These are phyloP conservation scores for Clusia tigrina DNA, from an alignment of 2,888 invertebrate genomes.

Conservation along the genomic window DNA sequence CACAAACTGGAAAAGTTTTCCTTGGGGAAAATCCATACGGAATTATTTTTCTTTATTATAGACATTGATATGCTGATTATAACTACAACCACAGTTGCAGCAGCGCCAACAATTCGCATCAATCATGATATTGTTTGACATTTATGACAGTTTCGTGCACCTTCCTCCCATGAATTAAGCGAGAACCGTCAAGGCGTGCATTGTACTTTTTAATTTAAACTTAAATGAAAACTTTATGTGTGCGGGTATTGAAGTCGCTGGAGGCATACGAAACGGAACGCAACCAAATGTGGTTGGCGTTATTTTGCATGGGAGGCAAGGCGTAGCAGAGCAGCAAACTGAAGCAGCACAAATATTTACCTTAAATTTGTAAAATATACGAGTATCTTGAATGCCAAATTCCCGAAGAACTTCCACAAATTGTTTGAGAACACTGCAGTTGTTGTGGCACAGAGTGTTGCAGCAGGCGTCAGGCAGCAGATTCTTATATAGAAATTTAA, in stretches of 20 bases:
- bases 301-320: too few species aligned
- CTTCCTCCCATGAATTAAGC: slow-evolving; percentile 7
- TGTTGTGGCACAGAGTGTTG: too few species aligned
- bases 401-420: slow-evolving; percentile 21
- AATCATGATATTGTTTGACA: slow-evolving; percentile 12
- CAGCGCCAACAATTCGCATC: not conserved
- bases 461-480: too few species aligned
- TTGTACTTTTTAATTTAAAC: not conserved
- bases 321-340: not conserved
- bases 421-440: too few species aligned
- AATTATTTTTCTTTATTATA: too few species aligned
- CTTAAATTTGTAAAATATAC: not conserved
- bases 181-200: not conserved
- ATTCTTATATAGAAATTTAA: too few species aligned
- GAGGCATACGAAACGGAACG: not conserved
- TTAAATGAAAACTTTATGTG: not conserved
- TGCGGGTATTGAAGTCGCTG: not conserved
- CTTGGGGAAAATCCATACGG: too few species aligned
- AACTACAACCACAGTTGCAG: not conserved
- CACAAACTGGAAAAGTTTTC: too few species aligned
- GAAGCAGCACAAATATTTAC: not conserved
- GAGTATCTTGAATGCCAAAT: slow-evolving; percentile 11
- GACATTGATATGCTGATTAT: not conserved
- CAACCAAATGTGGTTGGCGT: too few species aligned
- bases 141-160: slow-evolving; percentile 9